phyloP scores from a whole-genome alignment of 2,797 vertebrate species.

The Emys orbicularis region DNA sequence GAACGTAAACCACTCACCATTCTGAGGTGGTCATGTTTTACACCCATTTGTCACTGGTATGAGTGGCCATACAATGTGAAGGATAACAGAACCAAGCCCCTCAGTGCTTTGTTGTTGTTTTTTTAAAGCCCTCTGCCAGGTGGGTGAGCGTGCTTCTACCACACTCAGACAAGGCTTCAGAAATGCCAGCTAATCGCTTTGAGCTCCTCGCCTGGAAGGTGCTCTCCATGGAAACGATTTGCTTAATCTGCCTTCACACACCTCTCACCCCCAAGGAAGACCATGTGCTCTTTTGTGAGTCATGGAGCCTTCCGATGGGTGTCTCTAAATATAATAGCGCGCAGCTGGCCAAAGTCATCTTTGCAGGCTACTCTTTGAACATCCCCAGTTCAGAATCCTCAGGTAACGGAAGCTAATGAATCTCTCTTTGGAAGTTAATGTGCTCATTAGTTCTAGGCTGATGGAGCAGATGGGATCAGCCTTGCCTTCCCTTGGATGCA shows the following conservation, averaged over 20 bases:
- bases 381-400: conserved; percentile 24
- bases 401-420: conserved; percentile 37
- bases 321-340: neutral
- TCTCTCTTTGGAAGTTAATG: conserved; percentile 46
- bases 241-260: conserved; percentile 17
- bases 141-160: neutral
- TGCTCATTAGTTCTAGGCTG: conserved; percentile 54
- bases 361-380: conserved; percentile 44
- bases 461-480: conserved; percentile 50
- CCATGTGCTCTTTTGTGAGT: conserved; percentile 13
- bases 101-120: neutral
- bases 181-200: neutral
- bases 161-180: neutral
- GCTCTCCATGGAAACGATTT: neutral
- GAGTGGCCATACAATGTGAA: neutral
- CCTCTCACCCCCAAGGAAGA: conserved; percentile 16
- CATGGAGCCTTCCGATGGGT: conserved; percentile 32
- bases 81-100: neutral
- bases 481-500: conserved; percentile 7
- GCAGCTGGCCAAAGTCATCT: conserved; percentile 33
- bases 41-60: accelerated
- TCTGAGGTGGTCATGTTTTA: neutral
- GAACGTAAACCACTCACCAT: neutral
- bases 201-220: neutral
- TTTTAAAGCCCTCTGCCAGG: neutral